Evolutionary conservation across 1,140 invertebrate species (phyloP).

Genomic region (Macrobrachium rosenbergii): DNA sequence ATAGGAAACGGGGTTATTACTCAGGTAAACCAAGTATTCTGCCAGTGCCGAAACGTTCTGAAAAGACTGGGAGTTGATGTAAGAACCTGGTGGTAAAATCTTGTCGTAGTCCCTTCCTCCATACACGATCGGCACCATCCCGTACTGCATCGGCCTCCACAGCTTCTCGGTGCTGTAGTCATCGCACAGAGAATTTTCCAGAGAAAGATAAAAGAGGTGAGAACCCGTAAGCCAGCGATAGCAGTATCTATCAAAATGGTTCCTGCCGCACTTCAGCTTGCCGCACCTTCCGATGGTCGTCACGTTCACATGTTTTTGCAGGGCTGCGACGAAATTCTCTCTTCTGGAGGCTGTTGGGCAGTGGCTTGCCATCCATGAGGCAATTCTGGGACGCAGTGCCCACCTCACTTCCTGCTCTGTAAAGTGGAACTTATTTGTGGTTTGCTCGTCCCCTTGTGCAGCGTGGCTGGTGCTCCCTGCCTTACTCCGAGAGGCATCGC

Average conservation of each 20-base stretch:
- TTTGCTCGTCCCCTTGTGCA: constrained; percentile 67
- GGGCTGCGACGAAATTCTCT: constrained; percentile 73
- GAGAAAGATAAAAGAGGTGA: constrained; percentile 45
- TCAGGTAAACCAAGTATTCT: constrained; percentile 27
- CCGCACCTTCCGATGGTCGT: constrained; percentile 81
- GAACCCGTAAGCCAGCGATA: constrained; percentile 34
- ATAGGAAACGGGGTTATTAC: constrained; percentile 31
- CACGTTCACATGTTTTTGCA: constrained; percentile 75
- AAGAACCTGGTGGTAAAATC: constrained; percentile 65
- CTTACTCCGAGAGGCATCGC: too few relatives aligned
- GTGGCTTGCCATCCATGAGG: constrained; percentile 78
- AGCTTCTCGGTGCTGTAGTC: constrained; percentile 54
- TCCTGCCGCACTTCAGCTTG: constrained; percentile 65
- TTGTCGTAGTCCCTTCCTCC: constrained; percentile 61
- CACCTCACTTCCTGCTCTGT: constrained; percentile 18
- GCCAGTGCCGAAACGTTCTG: constrained; percentile 63
- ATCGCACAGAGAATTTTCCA: constrained; percentile 49
- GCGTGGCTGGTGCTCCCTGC: not conserved
- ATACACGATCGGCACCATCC: constrained; percentile 67
- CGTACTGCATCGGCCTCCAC: constrained; percentile 51
- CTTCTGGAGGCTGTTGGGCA: constrained; percentile 74
- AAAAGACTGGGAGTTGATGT: constrained; percentile 65
- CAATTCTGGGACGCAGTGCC: constrained; percentile 68
- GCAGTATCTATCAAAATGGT: constrained; percentile 31
- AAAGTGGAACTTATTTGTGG: not conserved